These are phyloP conservation scores for Phacellophora camtschatica DNA, from an alignment of 30 jellyfish, hydroid and myxozoan genomes.

Conservation along the genomic window DNA sequence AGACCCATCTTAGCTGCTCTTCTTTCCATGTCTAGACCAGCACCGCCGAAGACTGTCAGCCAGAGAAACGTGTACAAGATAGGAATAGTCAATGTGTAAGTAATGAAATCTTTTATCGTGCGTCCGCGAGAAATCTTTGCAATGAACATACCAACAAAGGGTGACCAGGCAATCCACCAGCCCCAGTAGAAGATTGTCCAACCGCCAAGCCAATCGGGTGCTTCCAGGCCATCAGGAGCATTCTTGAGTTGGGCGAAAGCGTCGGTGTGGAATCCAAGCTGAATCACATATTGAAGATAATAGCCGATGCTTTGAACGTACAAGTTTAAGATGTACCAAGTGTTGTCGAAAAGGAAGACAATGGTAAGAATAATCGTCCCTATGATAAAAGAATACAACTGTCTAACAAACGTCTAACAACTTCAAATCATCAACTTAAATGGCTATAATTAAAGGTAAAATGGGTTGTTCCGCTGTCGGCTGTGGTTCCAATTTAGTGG, in stretches of 20 bases:
- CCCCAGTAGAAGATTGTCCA: slow-evolving; percentile 99
- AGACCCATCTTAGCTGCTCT: slow-evolving; percentile 71
- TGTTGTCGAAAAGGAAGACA: slow-evolving; percentile 66
- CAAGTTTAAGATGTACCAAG: slow-evolving; percentile 82
- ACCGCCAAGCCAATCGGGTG: slow-evolving; percentile 78
- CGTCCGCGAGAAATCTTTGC: slow-evolving; percentile 96
- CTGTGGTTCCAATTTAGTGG: background rate
- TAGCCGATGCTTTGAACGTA: slow-evolving; percentile 91
- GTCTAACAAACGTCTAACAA: background rate
- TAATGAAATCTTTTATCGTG: slow-evolving; percentile 81
- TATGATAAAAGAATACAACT: background rate
- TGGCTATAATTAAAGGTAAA: background rate
- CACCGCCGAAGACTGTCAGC: slow-evolving; percentile 94
- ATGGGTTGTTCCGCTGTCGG: background rate
- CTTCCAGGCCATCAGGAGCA: slow-evolving; percentile 85
- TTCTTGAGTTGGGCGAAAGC: slow-evolving; percentile 90
- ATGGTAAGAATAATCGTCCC: slow-evolving; percentile 75
- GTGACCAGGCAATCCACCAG: slow-evolving; percentile 99
- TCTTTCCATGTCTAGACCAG: slow-evolving; percentile 81
- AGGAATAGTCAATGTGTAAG: slow-evolving; percentile 87
- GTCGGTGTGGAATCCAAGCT: slow-evolving; percentile 93
- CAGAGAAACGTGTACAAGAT: slow-evolving; percentile 74
- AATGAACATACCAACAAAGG: slow-evolving; percentile 95
- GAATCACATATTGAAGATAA: slow-evolving; percentile 80
- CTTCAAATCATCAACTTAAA: background rate